Conservation (phyloP, 2,888 invertebrate species). For the Drosophila mimetica region DNA sequence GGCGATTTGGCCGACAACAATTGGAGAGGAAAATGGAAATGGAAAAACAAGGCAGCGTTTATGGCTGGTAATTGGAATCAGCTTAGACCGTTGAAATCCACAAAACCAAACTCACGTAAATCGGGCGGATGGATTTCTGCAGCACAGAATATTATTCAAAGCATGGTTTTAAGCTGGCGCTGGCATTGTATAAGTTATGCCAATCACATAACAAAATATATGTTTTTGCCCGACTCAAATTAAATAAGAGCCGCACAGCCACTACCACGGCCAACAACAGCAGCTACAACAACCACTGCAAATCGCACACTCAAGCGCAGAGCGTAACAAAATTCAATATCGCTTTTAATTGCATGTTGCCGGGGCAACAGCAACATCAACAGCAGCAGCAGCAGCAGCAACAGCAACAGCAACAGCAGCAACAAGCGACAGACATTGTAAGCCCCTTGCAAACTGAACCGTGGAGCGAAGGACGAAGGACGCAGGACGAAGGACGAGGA, state of each 20-base stretch:
- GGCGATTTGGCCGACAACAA: constrained; percentile 62
- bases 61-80: constrained; percentile 34
- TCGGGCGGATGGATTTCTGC: background rate
- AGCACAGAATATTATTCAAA: constrained; percentile 4
- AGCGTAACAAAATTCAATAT: constrained; percentile 80
- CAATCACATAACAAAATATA: constrained; percentile 75
- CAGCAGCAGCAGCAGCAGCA: constrained; percentile 45
- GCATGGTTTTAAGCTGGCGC: constrained; percentile 11
- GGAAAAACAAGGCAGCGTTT: constrained; percentile 24
- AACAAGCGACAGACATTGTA: constrained; percentile 75
- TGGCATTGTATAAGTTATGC: constrained; percentile 65
- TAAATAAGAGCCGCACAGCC: constrained; percentile 68
- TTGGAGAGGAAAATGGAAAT: constrained; percentile 49
- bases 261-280: constrained; percentile 13
- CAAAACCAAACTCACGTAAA: constrained; percentile 9
- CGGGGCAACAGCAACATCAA: constrained; percentile 61
- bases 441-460: constrained; percentile 76
- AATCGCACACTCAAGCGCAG: constrained; percentile 72
- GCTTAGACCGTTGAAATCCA: constrained; percentile 11
- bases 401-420: constrained; percentile 55
- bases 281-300: constrained; percentile 49
- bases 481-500: constrained; percentile 25
- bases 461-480: constrained; percentile 50
- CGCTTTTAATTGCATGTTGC: constrained; percentile 80
- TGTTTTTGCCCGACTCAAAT: constrained; percentile 72